These are phyloP conservation scores for Ctena decussata DNA, from an alignment of 2,888 invertebrate genomes.

Conservation along the genomic window DNA sequence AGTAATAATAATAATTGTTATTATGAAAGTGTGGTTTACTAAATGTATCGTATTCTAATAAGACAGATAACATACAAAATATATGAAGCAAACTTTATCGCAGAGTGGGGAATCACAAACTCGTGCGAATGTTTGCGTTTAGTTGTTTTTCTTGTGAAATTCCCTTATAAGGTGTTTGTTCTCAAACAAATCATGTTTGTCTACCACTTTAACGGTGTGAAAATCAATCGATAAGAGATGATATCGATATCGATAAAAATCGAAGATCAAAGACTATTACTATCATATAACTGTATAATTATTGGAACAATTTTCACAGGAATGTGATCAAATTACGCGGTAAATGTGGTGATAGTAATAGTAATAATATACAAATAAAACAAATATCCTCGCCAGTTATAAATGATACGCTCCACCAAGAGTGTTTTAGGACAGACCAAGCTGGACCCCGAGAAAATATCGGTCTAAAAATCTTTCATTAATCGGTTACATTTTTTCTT, in stretches of 20 bases:
- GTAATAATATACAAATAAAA: background rate
- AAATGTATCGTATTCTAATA: too few relatives aligned
- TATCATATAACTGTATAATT: background rate
- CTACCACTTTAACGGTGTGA: constrained; percentile 10
- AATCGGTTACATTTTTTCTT: too few relatives aligned
- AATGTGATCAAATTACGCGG: background rate
- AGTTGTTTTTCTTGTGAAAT: background rate
- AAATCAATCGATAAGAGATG: constrained; percentile 9
- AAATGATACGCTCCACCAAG: too few relatives aligned
- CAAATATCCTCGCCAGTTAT: background rate
- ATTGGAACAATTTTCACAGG: background rate
- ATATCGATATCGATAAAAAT: background rate
- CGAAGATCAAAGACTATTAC: constrained; percentile 6
- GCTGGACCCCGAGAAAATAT: too few relatives aligned
- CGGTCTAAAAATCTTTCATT: too few relatives aligned
- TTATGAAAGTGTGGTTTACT: too few relatives aligned
- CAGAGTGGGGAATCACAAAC: background rate
- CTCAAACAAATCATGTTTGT: background rate
- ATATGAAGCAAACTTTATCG: too few relatives aligned
- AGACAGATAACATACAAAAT: too few relatives aligned
- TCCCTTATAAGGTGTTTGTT: background rate
- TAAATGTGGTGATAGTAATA: background rate
- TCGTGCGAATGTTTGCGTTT: background rate
- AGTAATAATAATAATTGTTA: too few relatives aligned
- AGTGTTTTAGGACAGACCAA: too few relatives aligned